A percentile compares a stretch with the other conserved stretches of the same genome.
Conservation (phyloP, 2,888 invertebrate genomes). For the Drosophila paramelanica region DNA sequence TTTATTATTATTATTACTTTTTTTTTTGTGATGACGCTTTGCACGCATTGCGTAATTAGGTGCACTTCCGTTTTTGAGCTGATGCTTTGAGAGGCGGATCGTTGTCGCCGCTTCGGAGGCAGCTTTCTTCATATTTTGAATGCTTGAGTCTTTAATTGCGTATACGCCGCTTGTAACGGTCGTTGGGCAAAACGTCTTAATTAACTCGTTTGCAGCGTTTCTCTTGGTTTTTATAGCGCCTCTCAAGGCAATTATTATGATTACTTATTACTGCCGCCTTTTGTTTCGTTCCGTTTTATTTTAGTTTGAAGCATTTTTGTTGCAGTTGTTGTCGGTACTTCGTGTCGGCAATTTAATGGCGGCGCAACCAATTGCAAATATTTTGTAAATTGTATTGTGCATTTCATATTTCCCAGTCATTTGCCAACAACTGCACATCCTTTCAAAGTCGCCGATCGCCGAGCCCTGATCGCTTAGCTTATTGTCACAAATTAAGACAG, state of each 20-base stretch:
- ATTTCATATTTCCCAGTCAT: slow-evolving; percentile 71
- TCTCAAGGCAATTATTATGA: slow-evolving; percentile 75
- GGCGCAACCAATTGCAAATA: slow-evolving; percentile 77
- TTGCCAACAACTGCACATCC: slow-evolving; percentile 62
- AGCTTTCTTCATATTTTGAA: slow-evolving; percentile 74
- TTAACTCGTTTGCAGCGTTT: slow-evolving; percentile 67
- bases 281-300: slow-evolving; percentile 68
- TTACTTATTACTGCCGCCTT: slow-evolving; percentile 76
- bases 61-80: slow-evolving; percentile 66
- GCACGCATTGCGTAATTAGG: slow-evolving; percentile 68
- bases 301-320: slow-evolving; percentile 35
- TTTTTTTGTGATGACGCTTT: slow-evolving; percentile 39
- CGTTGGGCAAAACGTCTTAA: slow-evolving; percentile 76
- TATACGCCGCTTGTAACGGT: slow-evolving; percentile 77
- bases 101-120: slow-evolving; percentile 66
- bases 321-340: slow-evolving; percentile 17
- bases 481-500: slow-evolving; percentile 76
- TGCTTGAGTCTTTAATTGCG: slow-evolving; percentile 70
- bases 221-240: slow-evolving; percentile 66
- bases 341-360: slow-evolving; percentile 71
- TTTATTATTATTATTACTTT: not conserved
- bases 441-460: slow-evolving; percentile 59
- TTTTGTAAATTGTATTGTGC: slow-evolving; percentile 74
- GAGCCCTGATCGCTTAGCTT: slow-evolving; percentile 55
- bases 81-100: slow-evolving; percentile 12